Percentiles rank a stretch among this genome's conserved stretches.
Evolutionary conservation across 2,797 vertebrate genomes (phyloP).

Genomic region (Molothrus ater): DNA sequence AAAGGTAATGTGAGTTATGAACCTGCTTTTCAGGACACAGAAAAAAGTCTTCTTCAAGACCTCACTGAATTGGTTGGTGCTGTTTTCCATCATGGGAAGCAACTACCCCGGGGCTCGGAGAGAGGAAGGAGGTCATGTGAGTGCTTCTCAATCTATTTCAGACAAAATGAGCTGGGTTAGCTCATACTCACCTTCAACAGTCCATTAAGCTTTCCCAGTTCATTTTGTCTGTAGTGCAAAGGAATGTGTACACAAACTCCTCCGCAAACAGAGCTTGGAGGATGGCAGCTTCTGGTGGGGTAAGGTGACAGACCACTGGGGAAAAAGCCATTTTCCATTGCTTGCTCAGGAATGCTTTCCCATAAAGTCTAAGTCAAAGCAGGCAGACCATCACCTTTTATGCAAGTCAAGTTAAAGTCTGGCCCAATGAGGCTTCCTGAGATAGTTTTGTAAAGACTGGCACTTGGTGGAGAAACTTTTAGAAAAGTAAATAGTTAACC

Average conservation of each 20-base stretch:
- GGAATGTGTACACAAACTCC: background rate
- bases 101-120: background rate
- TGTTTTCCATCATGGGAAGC: background rate
- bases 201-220: conserved; percentile 5
- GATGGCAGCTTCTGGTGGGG: background rate
- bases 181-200: conserved; percentile 31
- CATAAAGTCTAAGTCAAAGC: background rate
- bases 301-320: background rate
- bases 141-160: conserved; percentile 14
- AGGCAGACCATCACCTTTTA: background rate
- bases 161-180: conserved; percentile 16
- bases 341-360: background rate
- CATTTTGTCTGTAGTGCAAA: background rate
- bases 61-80: background rate
- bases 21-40: conserved; percentile 35
- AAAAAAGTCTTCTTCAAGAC: conserved; percentile 16
- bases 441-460: background rate
- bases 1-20: conserved; percentile 31
- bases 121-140: background rate
- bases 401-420: background rate
- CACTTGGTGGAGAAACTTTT: background rate
- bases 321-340: background rate
- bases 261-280: background rate
- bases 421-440: background rate
- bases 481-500: background rate